Conservation (phyloP, 2,113 vertebrate species). For the Mormoops blainvillei region DNA sequence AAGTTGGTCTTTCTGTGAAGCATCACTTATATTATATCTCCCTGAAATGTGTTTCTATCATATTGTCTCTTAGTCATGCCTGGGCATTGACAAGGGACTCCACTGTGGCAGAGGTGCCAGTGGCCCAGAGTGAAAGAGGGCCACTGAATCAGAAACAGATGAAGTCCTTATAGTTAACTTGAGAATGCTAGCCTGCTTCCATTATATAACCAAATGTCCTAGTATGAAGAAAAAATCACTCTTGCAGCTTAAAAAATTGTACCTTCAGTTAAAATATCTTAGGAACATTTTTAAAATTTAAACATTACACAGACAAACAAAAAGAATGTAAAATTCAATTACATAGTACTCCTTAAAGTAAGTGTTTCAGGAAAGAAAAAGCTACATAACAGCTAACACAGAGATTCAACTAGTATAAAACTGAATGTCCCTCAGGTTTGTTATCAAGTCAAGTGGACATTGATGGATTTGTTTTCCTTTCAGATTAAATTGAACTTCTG, state of each 20-base stretch:
- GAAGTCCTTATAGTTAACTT: not conserved
- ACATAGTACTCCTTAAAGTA: constrained; percentile 28
- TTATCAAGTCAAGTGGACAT: constrained; percentile 70
- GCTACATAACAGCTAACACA: not conserved
- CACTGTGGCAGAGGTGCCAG: not conserved
- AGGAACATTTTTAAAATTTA: not conserved
- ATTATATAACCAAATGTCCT: not conserved
- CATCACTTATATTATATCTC: not conserved
- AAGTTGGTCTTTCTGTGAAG: not conserved
- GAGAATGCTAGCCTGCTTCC: not conserved
- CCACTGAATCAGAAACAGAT: not conserved
- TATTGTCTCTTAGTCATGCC: not conserved
- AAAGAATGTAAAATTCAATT: constrained; percentile 59
- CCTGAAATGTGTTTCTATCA: not conserved
- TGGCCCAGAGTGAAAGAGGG: not conserved
- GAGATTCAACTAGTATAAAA: constrained; percentile 36
- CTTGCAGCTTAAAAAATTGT: not conserved
- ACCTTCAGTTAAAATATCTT: constrained; percentile 7
- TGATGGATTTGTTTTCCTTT: constrained; percentile 81
- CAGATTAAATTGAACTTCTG: constrained; percentile 81
- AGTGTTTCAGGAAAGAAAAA: constrained; percentile 50
- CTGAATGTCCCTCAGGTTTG: constrained; percentile 58
- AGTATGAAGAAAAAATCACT: not conserved
- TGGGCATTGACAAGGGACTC: not conserved
- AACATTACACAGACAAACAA: not conserved